Conservation (phyloP, 2,113 vertebrate species). For the Gobio gobio region DNA sequence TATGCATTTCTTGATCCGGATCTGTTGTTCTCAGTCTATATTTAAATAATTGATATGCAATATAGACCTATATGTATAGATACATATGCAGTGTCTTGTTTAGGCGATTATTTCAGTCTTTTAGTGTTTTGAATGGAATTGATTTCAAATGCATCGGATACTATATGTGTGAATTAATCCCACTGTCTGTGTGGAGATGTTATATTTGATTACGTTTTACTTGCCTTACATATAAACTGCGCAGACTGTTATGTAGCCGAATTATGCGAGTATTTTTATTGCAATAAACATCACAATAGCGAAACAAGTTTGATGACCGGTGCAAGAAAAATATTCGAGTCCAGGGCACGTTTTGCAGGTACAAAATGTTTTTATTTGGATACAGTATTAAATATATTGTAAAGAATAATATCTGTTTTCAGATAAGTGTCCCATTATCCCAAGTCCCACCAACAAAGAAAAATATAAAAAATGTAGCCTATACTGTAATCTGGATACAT, state of each 20-base stretch:
- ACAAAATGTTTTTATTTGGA: constrained; percentile 73
- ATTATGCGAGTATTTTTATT: not conserved
- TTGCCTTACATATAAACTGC: not conserved
- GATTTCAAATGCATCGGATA: not conserved
- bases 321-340: too few relatives aligned
- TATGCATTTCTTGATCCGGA: not conserved
- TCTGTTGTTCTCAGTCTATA: not conserved
- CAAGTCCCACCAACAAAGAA: not conserved
- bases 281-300: not conserved
- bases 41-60: not conserved
- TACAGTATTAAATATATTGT: constrained; percentile 55
- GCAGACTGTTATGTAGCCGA: not conserved
- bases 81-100: too few relatives aligned
- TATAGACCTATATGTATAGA: too few relatives aligned
- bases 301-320: not conserved
- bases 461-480: not conserved
- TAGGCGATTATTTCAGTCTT: not conserved
- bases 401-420: constrained; percentile 20
- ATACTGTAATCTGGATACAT: not conserved
- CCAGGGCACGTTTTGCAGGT: constrained; percentile 38
- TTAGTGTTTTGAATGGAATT: too few relatives aligned
- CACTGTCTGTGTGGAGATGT: not conserved
- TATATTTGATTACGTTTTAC: not conserved
- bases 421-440: not conserved
- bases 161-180: not conserved